Conservation (phyloP, 2,113 vertebrate genomes). For the Peucedramus taeniatus region DNA sequence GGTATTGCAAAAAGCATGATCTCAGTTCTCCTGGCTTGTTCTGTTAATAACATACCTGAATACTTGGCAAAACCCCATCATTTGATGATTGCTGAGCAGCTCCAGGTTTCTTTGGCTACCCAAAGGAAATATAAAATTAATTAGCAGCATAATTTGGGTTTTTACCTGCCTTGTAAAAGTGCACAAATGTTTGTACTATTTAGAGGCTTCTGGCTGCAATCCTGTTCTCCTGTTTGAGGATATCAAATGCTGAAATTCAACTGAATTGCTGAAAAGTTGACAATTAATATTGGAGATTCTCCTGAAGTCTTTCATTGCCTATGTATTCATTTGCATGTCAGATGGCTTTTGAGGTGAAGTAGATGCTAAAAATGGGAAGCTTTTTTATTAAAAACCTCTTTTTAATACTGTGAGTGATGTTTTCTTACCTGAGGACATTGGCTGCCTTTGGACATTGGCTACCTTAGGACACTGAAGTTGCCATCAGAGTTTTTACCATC, state of each 20-base stretch:
- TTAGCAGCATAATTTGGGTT: conserved; percentile 75
- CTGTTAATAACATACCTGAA: conserved; percentile 69
- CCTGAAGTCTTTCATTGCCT: background rate
- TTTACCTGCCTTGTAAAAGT: conserved; percentile 76
- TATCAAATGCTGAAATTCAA: background rate
- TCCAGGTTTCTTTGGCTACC: conserved; percentile 69
- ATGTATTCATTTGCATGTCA: background rate
- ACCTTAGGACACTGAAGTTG: conserved; percentile 14
- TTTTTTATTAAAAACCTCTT: conserved; percentile 27
- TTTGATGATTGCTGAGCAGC: conserved; percentile 33
- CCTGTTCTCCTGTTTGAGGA: conserved; percentile 42
- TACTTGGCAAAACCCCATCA: conserved; percentile 59
- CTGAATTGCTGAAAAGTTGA: background rate
- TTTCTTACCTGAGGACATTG: conserved; percentile 24
- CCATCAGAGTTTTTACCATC: background rate
- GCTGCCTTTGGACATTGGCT: conserved; percentile 13
- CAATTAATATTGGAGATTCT: background rate
- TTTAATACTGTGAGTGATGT: conserved; percentile 9
- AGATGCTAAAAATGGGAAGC: background rate
- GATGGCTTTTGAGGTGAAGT: conserved; percentile 41
- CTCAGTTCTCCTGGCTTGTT: conserved; percentile 60
- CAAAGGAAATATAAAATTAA: conserved; percentile 81
- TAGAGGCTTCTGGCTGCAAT: conserved; percentile 65
- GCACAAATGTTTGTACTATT: conserved; percentile 68
- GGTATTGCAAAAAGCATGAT: conserved; percentile 63